Base-by-base conservation (phyloP, 2,113 vertebrate genomes). In the Pseudorhombus dupliciocellatus region DNA sequence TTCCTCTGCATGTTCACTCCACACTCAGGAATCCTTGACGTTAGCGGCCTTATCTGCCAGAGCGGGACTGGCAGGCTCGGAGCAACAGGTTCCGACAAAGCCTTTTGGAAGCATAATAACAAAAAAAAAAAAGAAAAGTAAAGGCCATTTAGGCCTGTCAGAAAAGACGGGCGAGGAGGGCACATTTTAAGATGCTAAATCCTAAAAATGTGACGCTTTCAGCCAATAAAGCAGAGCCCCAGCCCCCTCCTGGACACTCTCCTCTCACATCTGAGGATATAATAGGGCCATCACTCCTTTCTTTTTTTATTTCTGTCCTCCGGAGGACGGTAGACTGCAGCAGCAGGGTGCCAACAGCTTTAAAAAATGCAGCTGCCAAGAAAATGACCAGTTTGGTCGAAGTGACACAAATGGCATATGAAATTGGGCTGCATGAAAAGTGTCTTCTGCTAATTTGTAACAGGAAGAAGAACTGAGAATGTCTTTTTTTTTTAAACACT, bases 361-460 rank as follows among this genome's bases (percentile, higher is more conserved):
- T 66, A 72, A 78, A 75, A 53, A 50, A 75, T 77, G 75, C 80
- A 87, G 81, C 85, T 89, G 85, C 77, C 76, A 61, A 65, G 81
- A 84, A 86, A 87, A 87, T 79, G 79, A 82, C 66, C 63, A 71
- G 80, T 83, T 83, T 67, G 73, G 70, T 69, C 77, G 81, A 76
- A 89, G 78, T 84, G 81, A 85, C 87, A 73, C 77, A 88, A 88
- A 89, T 81, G 78, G 75, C 62, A 52, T 73, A 84, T 89, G 76
- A 80, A 87, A 84, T 77, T 84, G 81, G 83, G 34, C 72, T 54
- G 66, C 37, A 75, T 75, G 75, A 55, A 86, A 86, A 75, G 83
- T 84, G 77, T 75, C 58, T 56, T 2, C 53, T 63, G 77, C 78
- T 86, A 55, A 83, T 87, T 84, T 81, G 73, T 73, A 62, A 57